Evolutionary conservation across 2,113 vertebrate species (phyloP).

Genomic region (Genyomyrus donnyi): DNA sequence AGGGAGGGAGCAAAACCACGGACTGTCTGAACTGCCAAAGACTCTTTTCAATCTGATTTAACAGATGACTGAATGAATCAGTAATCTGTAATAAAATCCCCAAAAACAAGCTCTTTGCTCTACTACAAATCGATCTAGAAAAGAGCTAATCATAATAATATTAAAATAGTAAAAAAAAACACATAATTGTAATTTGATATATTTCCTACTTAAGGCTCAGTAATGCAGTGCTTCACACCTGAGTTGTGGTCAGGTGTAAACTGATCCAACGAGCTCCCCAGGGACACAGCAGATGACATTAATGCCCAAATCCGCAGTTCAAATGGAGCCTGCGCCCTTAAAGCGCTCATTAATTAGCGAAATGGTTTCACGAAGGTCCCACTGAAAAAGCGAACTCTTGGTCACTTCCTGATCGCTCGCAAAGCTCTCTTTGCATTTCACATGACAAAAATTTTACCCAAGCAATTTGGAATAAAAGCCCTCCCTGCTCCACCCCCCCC

Average conservation of each 20-base stretch:
- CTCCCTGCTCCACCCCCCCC: not conserved
- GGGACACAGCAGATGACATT: not conserved
- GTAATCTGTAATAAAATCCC: not conserved
- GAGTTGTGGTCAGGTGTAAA: not conserved
- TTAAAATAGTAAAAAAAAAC: not conserved
- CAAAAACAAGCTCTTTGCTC: not conserved
- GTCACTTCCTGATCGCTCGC: not conserved
- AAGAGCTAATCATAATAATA: not conserved
- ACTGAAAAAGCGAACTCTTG: not conserved
- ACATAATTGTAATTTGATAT: not conserved
- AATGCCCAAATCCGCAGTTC: not conserved
- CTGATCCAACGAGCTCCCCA: not conserved
- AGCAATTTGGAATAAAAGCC: not conserved
- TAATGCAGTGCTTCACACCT: not conserved
- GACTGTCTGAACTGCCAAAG: not conserved
- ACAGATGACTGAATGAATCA: not conserved
- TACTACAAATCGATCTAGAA: not conserved
- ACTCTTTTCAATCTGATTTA: not conserved
- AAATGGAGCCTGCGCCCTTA: not conserved
- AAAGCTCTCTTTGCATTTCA: not conserved
- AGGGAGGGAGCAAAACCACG: not conserved
- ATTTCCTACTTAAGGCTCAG: not conserved
- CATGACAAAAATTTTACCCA: not conserved
- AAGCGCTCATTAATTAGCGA: not conserved
- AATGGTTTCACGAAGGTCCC: not conserved